Percentiles rank a stretch among this genome's conserved stretches.
These are phyloP conservation scores for Papilio polyxenes DNA, from an alignment of 1,140 invertebrate species.

Conservation along the genomic window DNA sequence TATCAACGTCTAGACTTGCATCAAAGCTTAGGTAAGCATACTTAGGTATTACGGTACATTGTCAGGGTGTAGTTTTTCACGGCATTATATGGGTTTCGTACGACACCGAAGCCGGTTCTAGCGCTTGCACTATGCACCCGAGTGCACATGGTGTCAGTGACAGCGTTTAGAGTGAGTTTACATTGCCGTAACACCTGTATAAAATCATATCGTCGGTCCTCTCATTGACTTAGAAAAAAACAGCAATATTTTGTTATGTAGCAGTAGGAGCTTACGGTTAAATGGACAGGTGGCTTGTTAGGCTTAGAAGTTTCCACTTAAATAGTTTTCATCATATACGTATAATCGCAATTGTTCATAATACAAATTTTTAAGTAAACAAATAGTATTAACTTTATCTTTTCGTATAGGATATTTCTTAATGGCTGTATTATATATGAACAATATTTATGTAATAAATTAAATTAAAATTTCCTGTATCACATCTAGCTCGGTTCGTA, in stretches of 20 bases:
- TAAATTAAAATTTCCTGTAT: neutral
- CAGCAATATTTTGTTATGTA: neutral
- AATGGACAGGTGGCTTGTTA: neutral
- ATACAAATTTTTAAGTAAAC: neutral
- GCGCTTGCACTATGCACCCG: conserved; percentile 46
- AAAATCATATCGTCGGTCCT: neutral
- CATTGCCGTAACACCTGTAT: neutral
- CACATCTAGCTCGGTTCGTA: neutral
- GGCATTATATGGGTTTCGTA: conserved; percentile 46
- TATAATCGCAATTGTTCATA: neutral
- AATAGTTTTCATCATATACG: neutral
- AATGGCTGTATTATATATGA: neutral
- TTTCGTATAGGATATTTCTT: neutral
- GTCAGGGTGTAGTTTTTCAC: conserved; percentile 38
- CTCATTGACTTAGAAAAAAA: neutral
- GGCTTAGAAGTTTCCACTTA: neutral
- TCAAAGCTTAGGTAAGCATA: neutral
- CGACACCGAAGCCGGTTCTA: conserved; percentile 40
- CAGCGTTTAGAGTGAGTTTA: conserved; percentile 13
- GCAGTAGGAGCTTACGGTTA: neutral
- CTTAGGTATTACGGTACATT: neutral
- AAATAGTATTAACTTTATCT: neutral
- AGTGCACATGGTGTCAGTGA: conserved; percentile 42
- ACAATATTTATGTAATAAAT: neutral
- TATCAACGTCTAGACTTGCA: neutral